Percentiles rank a stretch among this genome's conserved stretches.
Conservation (phyloP, 1,140 invertebrate species). For the Lethrus apterus region DNA sequence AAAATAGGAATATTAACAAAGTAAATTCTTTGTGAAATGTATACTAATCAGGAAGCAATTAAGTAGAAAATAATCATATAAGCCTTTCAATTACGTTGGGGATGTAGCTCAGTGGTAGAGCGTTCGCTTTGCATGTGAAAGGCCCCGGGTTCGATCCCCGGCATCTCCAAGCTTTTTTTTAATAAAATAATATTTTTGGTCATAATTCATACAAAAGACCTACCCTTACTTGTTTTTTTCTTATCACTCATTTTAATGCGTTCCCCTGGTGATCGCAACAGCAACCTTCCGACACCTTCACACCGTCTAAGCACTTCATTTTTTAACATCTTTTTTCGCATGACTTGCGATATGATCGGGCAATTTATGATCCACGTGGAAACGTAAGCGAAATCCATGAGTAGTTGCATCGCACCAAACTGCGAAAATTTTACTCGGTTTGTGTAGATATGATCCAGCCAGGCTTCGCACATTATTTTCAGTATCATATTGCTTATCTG, state of each 20-base stretch:
- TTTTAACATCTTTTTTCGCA: slow-evolving; percentile 58
- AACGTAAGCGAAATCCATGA: slow-evolving; percentile 68
- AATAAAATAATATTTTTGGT: too few species aligned
- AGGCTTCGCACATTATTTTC: slow-evolving; percentile 73
- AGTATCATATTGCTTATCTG: slow-evolving; percentile 67
- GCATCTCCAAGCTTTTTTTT: slow-evolving; percentile 69
- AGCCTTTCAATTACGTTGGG: too few species aligned
- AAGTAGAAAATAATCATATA: too few species aligned
- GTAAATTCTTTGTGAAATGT: too few species aligned
- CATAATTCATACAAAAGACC: too few species aligned
- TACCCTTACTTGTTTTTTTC: slow-evolving; percentile 25
- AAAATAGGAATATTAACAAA: not conserved
- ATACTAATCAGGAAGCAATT: too few species aligned
- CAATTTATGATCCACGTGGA: slow-evolving; percentile 60
- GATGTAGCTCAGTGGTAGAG: slow-evolving; percentile 81
- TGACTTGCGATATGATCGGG: slow-evolving; percentile 46
- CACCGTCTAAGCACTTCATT: slow-evolving; percentile 70
- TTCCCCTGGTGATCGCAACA: slow-evolving; percentile 68
- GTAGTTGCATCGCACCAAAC: slow-evolving; percentile 51
- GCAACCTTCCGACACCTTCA: slow-evolving; percentile 68
- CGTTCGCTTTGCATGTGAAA: slow-evolving; percentile 91
- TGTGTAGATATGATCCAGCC: slow-evolving; percentile 75
- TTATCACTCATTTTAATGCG: slow-evolving; percentile 58
- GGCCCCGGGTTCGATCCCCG: slow-evolving; percentile 84
- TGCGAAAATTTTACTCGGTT: slow-evolving; percentile 73